phyloP scores from a whole-genome alignment of 2,888 invertebrate genomes.

The Ophion slaviceki region DNA sequence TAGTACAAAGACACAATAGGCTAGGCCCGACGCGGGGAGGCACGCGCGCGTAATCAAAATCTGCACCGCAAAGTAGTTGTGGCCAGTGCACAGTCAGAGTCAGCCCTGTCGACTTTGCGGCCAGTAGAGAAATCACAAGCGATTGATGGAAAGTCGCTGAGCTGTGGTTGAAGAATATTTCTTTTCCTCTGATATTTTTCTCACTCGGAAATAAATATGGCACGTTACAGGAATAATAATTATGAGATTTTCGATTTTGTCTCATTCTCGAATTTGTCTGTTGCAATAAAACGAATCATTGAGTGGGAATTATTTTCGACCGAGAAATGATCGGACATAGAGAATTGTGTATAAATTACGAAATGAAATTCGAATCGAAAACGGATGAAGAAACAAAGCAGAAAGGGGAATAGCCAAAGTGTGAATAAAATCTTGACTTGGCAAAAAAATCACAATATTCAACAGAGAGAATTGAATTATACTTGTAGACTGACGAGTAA shows the following conservation, averaged over 20 bases:
- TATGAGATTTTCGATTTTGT: background rate
- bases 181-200: slow-evolving; percentile 23
- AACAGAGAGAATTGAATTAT: no score
- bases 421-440: no score
- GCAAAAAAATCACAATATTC: no score
- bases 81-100: slow-evolving; percentile 67
- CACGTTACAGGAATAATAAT: background rate
- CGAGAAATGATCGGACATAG: background rate
- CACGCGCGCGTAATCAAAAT: slow-evolving; percentile 11
- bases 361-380: no score
- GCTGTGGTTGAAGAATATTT: slow-evolving; percentile 28
- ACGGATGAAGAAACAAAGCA: no score
- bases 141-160: slow-evolving; percentile 67
- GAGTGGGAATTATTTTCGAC: background rate
- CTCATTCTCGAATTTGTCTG: no score
- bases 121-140: slow-evolving; percentile 73
- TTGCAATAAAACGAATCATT: no score
- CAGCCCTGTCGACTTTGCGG: slow-evolving; percentile 71
- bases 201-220: background rate
- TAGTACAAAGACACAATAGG: slow-evolving; percentile 2
- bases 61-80: slow-evolving; percentile 42
- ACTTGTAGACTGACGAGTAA: no score
- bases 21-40: slow-evolving; percentile 22
- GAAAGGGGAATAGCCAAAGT: no score
- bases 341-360: no score